A percentile compares a stretch with the other conserved stretches of the same genome.
These are phyloP conservation scores for Holothuria leucospilota DNA, from an alignment of 53 echinoderm and acorn worm genomes.

Conservation along the genomic window DNA sequence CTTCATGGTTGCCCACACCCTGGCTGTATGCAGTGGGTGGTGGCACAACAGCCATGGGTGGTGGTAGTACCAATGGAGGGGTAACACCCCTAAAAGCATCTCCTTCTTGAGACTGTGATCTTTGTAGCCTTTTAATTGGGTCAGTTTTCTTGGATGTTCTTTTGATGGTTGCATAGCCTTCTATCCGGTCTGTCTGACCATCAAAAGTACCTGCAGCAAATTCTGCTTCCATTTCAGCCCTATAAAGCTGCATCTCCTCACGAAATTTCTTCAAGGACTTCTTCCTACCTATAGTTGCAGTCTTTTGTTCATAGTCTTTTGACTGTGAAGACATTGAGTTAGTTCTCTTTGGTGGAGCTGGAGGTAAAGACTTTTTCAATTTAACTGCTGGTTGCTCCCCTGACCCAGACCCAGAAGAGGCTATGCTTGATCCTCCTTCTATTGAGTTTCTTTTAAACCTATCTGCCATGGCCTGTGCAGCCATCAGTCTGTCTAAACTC, in stretches of 20 bases:
- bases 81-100: conserved; percentile 63
- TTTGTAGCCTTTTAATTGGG: conserved; percentile 55
- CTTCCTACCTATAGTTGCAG: conserved; percentile 95
- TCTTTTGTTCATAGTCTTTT: conserved; percentile 78
- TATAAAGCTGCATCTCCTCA: conserved; percentile 72
- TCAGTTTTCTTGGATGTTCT: conserved; percentile 79
- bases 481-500: conserved; percentile 77
- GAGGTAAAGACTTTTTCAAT: conserved; percentile 75
- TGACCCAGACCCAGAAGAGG: conserved; percentile 84
- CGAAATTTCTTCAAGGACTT: conserved; percentile 94
- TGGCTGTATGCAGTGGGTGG: conserved; percentile 14
- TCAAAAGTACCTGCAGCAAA: conserved; percentile 66
- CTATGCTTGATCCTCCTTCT: conserved; percentile 82
- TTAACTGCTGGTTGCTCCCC: conserved; percentile 70
- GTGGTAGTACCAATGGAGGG: conserved; percentile 58
- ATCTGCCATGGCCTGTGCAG: conserved; percentile 63
- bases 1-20: not conserved
- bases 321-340: conserved; percentile 67
- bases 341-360: conserved; percentile 85
- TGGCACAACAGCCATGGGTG: conserved; percentile 45
- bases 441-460: conserved; percentile 83
- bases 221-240: conserved; percentile 58
- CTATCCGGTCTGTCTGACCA: conserved; percentile 73
- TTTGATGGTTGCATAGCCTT: conserved; percentile 95
- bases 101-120: conserved; percentile 73